Conservation (phyloP, 2,888 invertebrate genomes). For the Rhagonycha fulva region DNA sequence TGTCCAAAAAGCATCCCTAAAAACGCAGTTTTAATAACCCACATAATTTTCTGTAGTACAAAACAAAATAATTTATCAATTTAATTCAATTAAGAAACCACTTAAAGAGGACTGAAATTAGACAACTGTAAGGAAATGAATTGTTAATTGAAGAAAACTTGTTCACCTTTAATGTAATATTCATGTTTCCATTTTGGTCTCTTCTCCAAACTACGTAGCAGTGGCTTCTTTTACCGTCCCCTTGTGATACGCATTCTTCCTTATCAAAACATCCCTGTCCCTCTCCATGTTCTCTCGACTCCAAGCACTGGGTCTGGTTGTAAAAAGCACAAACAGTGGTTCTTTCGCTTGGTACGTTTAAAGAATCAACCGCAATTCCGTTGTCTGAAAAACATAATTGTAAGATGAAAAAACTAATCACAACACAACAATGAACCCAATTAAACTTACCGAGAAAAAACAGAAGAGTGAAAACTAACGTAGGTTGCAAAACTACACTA, state of each 20-base stretch:
- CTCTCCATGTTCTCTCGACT: conserved; percentile 51
- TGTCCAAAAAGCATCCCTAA: conserved; percentile 88
- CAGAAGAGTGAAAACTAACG: conserved; percentile 15
- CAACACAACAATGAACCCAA: conserved; percentile 3
- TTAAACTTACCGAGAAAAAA: conserved; percentile 28
- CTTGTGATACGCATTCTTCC: conserved; percentile 68
- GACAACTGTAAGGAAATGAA: neutral
- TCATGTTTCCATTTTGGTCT: conserved; percentile 64
- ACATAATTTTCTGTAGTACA: neutral
- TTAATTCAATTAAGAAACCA: neutral
- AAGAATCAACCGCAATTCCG: conserved; percentile 33
- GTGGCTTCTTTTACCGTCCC: conserved; percentile 69
- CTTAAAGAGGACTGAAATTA: neutral
- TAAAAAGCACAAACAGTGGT: conserved; percentile 72
- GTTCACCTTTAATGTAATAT: conserved; percentile 49
- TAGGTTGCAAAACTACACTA: conserved; percentile 2
- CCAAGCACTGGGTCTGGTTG: conserved; percentile 62
- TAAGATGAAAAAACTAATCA: conserved; percentile 7
- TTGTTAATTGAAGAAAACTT: neutral
- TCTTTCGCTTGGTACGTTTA: conserved; percentile 30
- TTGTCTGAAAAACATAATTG: conserved; percentile 15
- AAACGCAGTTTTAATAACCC: conserved; percentile 22
- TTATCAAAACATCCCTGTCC: conserved; percentile 57
- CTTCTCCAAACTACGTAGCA: conserved; percentile 85
- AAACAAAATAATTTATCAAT: neutral